phyloP scores from a whole-genome alignment of 2,888 invertebrate genomes.

The Psylliodes chrysocephalus region DNA sequence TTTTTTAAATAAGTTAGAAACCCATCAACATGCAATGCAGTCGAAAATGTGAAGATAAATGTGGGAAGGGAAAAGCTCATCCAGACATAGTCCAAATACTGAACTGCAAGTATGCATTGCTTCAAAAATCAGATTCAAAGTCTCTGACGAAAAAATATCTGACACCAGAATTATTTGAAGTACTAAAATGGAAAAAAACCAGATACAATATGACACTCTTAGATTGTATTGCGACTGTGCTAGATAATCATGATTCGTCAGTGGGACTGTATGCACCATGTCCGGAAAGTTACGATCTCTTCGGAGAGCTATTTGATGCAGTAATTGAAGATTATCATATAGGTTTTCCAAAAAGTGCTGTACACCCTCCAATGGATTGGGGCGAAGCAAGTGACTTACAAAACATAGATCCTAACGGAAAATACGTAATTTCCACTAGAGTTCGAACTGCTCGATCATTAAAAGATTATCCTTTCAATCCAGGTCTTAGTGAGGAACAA shows the following conservation, averaged over 20 bases:
- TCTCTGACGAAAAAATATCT: constrained; percentile 74
- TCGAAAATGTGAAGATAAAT: constrained; percentile 55
- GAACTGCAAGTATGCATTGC: constrained; percentile 66
- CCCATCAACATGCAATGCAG: constrained; percentile 30
- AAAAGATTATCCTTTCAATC: constrained; percentile 74
- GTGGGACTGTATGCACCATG: constrained; percentile 76
- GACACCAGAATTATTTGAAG: constrained; percentile 66
- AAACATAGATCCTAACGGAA: constrained; percentile 70
- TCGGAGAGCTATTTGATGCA: constrained; percentile 73
- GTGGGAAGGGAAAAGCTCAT: constrained; percentile 57
- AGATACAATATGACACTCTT: constrained; percentile 70
- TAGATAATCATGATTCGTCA: constrained; percentile 74
- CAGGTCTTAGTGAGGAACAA: constrained; percentile 72
- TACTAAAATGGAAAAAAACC: constrained; percentile 69
- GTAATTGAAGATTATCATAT: constrained; percentile 77
- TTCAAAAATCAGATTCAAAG: constrained; percentile 65
- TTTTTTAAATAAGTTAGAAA: too few relatives aligned
- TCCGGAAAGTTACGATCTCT: constrained; percentile 74
- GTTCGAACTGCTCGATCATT: constrained; percentile 73
- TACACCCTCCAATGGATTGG: constrained; percentile 72
- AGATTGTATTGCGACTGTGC: constrained; percentile 74
- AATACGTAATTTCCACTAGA: constrained; percentile 74
- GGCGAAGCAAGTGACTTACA: constrained; percentile 64
- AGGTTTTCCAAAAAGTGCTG: constrained; percentile 67
- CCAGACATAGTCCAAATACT: constrained; percentile 63